phyloP scores from a whole-genome alignment of 2,888 invertebrate genomes.

The Thereva unica region DNA sequence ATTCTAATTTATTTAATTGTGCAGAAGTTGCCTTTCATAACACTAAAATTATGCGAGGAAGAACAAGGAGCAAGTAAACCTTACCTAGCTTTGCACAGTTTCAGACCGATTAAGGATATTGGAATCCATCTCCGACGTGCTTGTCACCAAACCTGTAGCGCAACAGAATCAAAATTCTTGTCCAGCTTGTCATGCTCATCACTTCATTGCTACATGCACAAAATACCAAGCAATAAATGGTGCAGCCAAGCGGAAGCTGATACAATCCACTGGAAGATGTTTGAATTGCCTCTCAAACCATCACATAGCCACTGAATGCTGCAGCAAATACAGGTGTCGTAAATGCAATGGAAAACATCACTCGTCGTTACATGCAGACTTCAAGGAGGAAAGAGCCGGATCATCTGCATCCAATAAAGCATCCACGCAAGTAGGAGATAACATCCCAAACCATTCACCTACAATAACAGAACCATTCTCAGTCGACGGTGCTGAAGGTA shows the following conservation, averaged over 20 bases:
- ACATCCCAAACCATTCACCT: background rate
- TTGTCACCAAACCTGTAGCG: background rate
- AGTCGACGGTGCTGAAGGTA: no score
- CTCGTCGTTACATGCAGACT: slow-evolving; percentile 2
- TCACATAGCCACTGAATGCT: slow-evolving; percentile 3
- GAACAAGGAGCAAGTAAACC: slow-evolving; percentile 1
- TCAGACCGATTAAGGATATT: background rate
- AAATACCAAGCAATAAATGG: slow-evolving; percentile 4
- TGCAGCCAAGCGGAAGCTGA: background rate
- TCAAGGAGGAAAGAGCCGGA: background rate
- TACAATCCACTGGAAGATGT: background rate
- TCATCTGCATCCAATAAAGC: no score
- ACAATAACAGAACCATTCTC: background rate
- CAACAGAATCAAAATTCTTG: background rate
- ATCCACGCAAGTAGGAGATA: no score
- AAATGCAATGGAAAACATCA: background rate
- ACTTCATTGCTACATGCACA: background rate
- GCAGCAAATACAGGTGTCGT: background rate
- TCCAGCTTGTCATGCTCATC: background rate
- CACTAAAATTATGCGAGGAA: slow-evolving; percentile 1
- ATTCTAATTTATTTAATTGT: background rate
- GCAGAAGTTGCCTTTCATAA: background rate
- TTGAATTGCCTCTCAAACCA: background rate
- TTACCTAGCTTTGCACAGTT: background rate
- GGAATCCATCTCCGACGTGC: background rate